Evolutionary conservation across 1,140 invertebrate species (phyloP).

Genomic region (Drosophila punjabiensis): DNA sequence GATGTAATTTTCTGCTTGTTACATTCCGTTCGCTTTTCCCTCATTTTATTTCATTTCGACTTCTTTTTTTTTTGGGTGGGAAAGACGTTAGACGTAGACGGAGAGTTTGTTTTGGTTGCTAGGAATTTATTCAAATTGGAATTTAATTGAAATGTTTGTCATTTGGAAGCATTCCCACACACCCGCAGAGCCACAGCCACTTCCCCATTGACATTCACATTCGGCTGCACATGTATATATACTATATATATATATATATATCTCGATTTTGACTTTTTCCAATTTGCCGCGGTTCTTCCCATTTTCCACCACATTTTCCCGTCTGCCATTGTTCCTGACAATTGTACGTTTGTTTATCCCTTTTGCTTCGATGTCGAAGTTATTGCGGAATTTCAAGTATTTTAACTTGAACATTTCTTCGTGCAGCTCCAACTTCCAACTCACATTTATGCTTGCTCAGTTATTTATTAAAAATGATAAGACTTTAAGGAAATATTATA

Average conservation of each 20-base stretch:
- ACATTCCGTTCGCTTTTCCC: slow-evolving; percentile 48
- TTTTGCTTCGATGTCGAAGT: slow-evolving; percentile 9
- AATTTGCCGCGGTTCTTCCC: slow-evolving; percentile 36
- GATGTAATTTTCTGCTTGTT: slow-evolving; percentile 70
- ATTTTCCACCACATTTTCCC: slow-evolving; percentile 2
- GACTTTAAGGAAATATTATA: neutral
- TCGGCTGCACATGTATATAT: neutral
- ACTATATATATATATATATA: slow-evolving; percentile 2
- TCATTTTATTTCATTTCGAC: slow-evolving; percentile 40
- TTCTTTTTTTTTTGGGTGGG: slow-evolving; percentile 1
- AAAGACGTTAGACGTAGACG: slow-evolving; percentile 13
- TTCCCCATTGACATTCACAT: slow-evolving; percentile 10
- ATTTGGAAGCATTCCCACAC: slow-evolving; percentile 60
- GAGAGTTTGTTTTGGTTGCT: slow-evolving; percentile 49
- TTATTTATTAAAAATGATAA: neutral
- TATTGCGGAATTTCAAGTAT: slow-evolving; percentile 44
- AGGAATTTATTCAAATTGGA: slow-evolving; percentile 69
- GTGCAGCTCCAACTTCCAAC: neutral
- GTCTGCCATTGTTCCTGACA: slow-evolving; percentile 14
- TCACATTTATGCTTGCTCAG: neutral
- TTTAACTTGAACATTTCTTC: slow-evolving; percentile 1
- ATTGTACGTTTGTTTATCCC: slow-evolving; percentile 46
- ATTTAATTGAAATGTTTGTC: slow-evolving; percentile 75
- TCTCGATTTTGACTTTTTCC: slow-evolving; percentile 40
- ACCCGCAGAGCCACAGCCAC: slow-evolving; percentile 4